Evolutionary conservation across 2,797 vertebrate species (phyloP), one percentile per base, ranked within the genome.

Genomic region (Trematomus bernacchii): DNA sequence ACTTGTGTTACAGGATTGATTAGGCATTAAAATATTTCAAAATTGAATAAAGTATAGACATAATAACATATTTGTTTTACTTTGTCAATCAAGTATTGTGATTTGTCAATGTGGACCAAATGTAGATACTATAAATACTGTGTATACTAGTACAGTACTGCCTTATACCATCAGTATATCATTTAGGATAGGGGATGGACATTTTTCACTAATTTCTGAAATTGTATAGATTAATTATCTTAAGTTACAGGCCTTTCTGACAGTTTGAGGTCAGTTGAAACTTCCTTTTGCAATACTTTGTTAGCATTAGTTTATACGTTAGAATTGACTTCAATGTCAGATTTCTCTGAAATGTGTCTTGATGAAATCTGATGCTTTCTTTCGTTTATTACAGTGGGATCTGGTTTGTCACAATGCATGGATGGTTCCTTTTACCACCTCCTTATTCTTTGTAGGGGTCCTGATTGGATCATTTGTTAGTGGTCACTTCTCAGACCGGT

Each of bases 401-500:
- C 82, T 89, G 73, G 89, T 89, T 61, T 89, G 87, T 80, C 80
- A 81, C 10, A 50, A 80, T 74, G 75, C 77, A 10, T 89, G 85
- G 86, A 91, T 90, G 55, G 80, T 83, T 5, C 90, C 84, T 2
- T 89, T 97, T 67, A 95, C 96, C 64, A 92, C 94, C 33, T 97
- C 96, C 50, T 68, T 96, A 40, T 97, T 94, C 90, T 97, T 95
- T 64, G 82, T 95, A 33, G 96, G 96, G 0, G 94, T 94, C 57
- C 88, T 97, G 33, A 55, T 94, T 0, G 96, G 96, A 68, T 95
- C 94, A 47, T 93, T 96, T 64, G 3, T 95, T 61, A 93, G 93
- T 0, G 96, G 96, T 66, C 94, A 95, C 62, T 85, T 97, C 64
- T 96, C 96, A 5, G 96, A 97, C 94, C 93, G 94, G 96, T 96